Base-by-base conservation (phyloP, 2,113 vertebrate genomes). In the Mormyrus iriodes region DNA sequence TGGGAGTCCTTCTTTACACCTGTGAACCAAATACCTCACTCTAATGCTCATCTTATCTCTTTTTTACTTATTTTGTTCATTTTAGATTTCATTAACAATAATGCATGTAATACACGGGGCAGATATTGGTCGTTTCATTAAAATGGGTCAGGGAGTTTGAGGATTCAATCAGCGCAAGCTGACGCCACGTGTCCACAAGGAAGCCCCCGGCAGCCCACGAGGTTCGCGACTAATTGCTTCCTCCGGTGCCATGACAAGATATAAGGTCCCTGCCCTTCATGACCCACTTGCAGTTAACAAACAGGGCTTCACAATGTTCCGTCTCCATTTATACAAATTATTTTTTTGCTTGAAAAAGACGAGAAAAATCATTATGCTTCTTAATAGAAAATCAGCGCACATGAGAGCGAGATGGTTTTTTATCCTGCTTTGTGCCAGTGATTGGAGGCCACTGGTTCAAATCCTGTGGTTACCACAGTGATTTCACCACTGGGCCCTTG, bases 91-190 rank as follows among this genome's bases (percentile, higher is more conserved):
- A 31, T 69, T 69, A 69, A 69, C 61, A 31, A 27, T 69, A 69
- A 69, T 13, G 13, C 61, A 13, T 31, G 61, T 69, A 69, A 69
- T 31, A 12, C n/a, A 31, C 1, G 61, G 73, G 7, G 35, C 2
- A 19, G 73, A 79, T 42, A 35, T 19, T 79, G 73, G 15, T 8
- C 9, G 48, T 39, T 90, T 82, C 8, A 12, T 44, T 89, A 88
- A 90, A 90, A n/a, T 31, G 27, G 53, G 27, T 48, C 83, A 89
- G 76, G 27, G 58, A 31, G 55, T 85, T 84, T 39, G n/a, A 69
- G 85, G 76, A 53, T 87, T 69, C 61, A 91, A 90, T 91, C 69
- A 91, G 85, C 27, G 35, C 53, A 9, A 51, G 4, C 76, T 89
- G 79, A 83, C 39, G 88, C 4, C 53, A 44, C 27, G 19, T n/a